Evolutionary conservation across 2,888 invertebrate genomes (phyloP), one percentile per base, ranked within the genome.

Genomic region (Nomada fabriciana): DNA sequence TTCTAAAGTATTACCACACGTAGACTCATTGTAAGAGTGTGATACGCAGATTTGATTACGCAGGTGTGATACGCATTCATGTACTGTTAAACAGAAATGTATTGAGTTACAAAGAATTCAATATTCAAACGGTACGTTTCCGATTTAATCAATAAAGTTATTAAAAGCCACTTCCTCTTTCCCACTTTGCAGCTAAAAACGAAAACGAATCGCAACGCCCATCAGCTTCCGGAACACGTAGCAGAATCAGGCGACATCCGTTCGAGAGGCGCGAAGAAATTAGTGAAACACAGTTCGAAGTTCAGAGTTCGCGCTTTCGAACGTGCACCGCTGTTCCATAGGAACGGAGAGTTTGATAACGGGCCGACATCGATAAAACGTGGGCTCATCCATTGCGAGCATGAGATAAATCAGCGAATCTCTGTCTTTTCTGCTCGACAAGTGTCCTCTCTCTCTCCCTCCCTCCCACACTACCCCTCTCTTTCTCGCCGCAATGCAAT

Each of bases 281-380:
- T 76, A 53, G 74, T 42, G 61, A 59, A 76, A 53, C 59, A 60
- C 64, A 43, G 75, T 73, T 82, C 73, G 84, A 80, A 76, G 80
- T 85, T 87, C 86, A 84, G 86, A 87, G 88, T 88, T 89, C 82
- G 77, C 57, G 80, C 70, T 84, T 82, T 78, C 81, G 76, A 78
- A 79, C 83, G 79, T 81, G 76, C 82, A 67, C 57, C 36, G 43
- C 61, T 65, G 76, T 74, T 69, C 64, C 29, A 77, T 10, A 47
- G n/a, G 29, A 60, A 47, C 85, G 68, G 76, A 79, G 81, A 76
- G 70, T 73, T 55, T 61, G 82, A 89, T 90, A 89, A 88, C 80
- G 69, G 78, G 60, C 84, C 80, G 83, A 85, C 81, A 83, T 86
- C 86, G 91, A 91, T 89, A 87, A 89, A 86, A 79, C 80, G 63